These are phyloP conservation scores for Ecliptopera silaceata DNA, from an alignment of 2,888 invertebrate species.

Conservation along the genomic window DNA sequence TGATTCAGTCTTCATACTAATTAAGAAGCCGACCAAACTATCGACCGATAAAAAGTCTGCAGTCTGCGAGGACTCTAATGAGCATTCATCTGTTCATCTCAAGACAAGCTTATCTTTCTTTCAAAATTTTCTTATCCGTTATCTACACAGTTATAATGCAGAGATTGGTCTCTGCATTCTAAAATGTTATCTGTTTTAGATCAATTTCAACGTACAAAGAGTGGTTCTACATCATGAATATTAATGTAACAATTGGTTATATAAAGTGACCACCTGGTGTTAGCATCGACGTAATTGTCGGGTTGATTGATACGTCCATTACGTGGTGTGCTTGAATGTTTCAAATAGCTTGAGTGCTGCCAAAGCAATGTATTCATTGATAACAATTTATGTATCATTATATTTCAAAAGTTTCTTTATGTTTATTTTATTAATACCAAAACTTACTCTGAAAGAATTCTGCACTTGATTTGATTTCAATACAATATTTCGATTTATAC, in stretches of 20 bases:
- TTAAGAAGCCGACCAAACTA: too few species aligned
- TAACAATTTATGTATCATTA: not conserved
- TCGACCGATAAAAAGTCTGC: too few species aligned
- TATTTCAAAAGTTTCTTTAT: not conserved
- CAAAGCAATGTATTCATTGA: not conserved
- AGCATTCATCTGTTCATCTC: not conserved
- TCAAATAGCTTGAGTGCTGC: constrained; percentile 1
- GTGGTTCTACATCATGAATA: constrained; percentile 42
- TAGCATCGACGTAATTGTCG: constrained; percentile 60
- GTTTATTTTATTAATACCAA: too few species aligned
- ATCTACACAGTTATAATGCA: constrained; percentile 1
- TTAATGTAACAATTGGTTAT: constrained; percentile 61
- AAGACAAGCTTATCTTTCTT: not conserved
- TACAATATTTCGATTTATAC: too few species aligned
- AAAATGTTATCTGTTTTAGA: constrained; percentile 22
- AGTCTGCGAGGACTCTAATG: too few species aligned
- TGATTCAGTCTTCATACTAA: too few species aligned
- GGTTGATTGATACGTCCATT: constrained; percentile 61
- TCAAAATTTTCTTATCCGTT: not conserved
- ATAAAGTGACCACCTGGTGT: constrained; percentile 66
- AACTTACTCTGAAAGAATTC: too few species aligned
- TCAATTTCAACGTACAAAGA: constrained; percentile 24
- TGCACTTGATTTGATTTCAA: too few species aligned
- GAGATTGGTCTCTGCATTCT: constrained; percentile 16
- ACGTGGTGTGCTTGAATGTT: constrained; percentile 40